Evolutionary conservation across 2,888 invertebrate genomes (phyloP), one percentile per base, ranked within the genome.

Genomic region (Notodonta dromedarius): DNA sequence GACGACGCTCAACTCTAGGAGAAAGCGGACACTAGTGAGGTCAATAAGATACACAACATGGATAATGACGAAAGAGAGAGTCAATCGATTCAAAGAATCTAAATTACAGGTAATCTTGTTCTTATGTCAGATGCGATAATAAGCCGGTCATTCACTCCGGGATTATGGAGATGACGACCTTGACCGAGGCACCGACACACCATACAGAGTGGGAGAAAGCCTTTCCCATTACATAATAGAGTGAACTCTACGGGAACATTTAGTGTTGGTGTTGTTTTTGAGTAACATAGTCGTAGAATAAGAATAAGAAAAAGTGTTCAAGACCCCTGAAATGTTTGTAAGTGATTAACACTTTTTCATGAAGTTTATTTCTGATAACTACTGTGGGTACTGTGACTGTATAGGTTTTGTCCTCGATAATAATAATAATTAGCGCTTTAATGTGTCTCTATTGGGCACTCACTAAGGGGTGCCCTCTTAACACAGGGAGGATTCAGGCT

Each of bases 131-230:
- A 48, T 48, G n/a, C 46, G 60, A 57, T 59, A 59, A 55, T 52
- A 56, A 48, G 32, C 52, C 61, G 69, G 76, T 73, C 77, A 62
- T 68, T 73, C 67, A 73, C 76, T 62, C 60, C 44, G 53, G 35
- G 61, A 16, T 71, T 65, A 67, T 68, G 59, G 44, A 64, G 61
- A 60, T 57, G 9, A 60, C 32, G 74, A 57, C 73, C 77, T 74
- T 75, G 78, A 68, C 67, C 67, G 58, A 61, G 68, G 57, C 59
- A n/a, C 56, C 68, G 59, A 65, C 5, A 24, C 44, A 42, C 42
- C 48, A 46, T 50, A 52, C 56, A 61, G 76, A 76, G 77, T 71
- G 77, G 77, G 77, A 76, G 76, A 77, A 77, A 77, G 76, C 66
- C 65, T 57, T 67, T 61, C 74, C 53, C 53, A 39, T 69, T 73